A percentile compares a stretch with the other conserved stretches of the same genome.
phyloP scores from a whole-genome alignment of 64 coral and sea anemone genomes.

The Actinia tenebrosa region DNA sequence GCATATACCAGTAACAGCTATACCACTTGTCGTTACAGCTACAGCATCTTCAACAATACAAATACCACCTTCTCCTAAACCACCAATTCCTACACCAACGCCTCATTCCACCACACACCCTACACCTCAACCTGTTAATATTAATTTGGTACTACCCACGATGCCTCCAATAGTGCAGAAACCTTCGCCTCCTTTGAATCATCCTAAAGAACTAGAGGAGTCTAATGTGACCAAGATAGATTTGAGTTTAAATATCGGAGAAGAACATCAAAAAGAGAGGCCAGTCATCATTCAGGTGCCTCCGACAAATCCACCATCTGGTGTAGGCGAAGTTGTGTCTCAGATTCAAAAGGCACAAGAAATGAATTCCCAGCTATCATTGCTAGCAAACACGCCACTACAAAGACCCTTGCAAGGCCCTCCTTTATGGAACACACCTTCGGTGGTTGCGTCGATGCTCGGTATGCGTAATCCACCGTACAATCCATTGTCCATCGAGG shows the following conservation, averaged over 20 bases:
- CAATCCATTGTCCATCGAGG: neutral
- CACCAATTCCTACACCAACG: neutral
- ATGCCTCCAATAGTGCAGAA: neutral
- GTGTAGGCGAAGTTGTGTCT: neutral
- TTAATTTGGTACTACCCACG: neutral
- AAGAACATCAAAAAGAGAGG: neutral
- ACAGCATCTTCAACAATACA: neutral
- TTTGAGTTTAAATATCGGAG: slow-evolving; percentile 13
- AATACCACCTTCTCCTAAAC: neutral
- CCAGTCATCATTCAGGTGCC: slow-evolving; percentile 1
- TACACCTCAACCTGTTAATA: slow-evolving; percentile 6
- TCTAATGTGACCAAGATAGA: slow-evolving; percentile 2
- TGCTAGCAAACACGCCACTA: neutral
- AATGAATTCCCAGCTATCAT: slow-evolving; percentile 6
- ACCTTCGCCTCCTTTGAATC: neutral
- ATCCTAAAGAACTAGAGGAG: neutral
- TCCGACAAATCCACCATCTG: neutral
- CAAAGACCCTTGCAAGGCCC: neutral
- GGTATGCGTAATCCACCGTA: neutral
- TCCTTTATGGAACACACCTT: neutral
- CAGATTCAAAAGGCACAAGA: neutral
- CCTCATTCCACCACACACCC: neutral
- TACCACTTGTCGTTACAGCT: neutral
- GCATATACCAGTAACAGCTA: neutral
- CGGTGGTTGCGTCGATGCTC: neutral